phyloP scores from a whole-genome alignment of 2,113 vertebrate species.

The Pelobates fuscus region DNA sequence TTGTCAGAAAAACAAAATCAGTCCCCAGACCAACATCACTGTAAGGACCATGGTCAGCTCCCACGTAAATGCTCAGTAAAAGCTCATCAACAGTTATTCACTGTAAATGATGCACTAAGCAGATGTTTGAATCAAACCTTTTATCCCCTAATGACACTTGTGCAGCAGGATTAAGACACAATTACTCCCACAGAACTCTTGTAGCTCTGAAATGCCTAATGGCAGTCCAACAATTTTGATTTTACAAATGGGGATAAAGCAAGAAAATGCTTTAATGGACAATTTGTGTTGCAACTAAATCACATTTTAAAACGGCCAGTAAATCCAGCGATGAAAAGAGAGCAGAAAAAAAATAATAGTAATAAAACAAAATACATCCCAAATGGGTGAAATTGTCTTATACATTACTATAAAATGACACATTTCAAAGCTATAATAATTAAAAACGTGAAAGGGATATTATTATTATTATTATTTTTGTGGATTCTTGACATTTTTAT shows the following conservation, averaged over 20 bases:
- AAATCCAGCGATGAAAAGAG: not conserved
- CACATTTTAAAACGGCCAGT: not conserved
- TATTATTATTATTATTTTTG: not conserved
- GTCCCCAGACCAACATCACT: too few species aligned
- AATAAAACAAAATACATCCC: too few species aligned
- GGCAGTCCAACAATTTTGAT: conserved; percentile 31
- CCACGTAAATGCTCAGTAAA: conserved; percentile 13
- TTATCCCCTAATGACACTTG: conserved; percentile 41
- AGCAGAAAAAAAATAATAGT: not conserved
- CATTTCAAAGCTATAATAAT: not conserved
- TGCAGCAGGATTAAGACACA: conserved; percentile 38
- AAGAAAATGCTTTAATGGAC: conserved; percentile 41
- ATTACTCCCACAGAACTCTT: conserved; percentile 38
- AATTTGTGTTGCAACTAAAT: conserved; percentile 32
- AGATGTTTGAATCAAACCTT: conserved; percentile 34
- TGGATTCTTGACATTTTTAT: not conserved
- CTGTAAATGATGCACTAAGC: conserved; percentile 32
- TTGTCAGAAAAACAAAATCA: not conserved
- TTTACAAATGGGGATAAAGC: conserved; percentile 31
- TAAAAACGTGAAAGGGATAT: not conserved
- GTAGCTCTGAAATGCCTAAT: conserved; percentile 40
- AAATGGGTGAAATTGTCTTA: not conserved
- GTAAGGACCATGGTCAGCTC: conserved; percentile 28
- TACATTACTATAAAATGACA: not conserved
- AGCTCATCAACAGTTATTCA: conserved; percentile 21